Evolutionary conservation across 2,888 invertebrate genomes (phyloP), one percentile per base, ranked within the genome.

Genomic region (Drymonia ruficornis): DNA sequence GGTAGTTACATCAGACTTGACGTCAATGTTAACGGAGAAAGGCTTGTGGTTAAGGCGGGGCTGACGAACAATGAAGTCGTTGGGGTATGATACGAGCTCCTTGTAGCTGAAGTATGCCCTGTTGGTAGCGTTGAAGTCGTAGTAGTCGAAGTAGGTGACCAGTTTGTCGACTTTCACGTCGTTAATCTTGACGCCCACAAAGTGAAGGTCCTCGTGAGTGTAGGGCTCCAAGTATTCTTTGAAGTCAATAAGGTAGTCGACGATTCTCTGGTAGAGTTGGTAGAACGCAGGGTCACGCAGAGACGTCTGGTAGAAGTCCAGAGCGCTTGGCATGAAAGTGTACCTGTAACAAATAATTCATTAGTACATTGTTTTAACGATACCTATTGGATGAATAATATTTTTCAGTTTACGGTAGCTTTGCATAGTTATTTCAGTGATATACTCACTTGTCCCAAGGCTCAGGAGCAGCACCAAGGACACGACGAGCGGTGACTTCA

Each of bases 231-330:
- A 78, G 71, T 91, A 90, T 62, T 91, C 78, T 78, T 95, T 95
- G 92, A 94, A 95, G 60, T 94, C 93, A 72, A 92, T 83, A 81
- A 94, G 93, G 72, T 91, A 93, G 50, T 91, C 81, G 53, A 94
- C 65, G 71, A 95, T 90, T 68, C 93, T 94, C 82, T 94, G 94
- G 86, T 94, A 95, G 51, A 96, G 83, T 61, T 94, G 94, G 83
- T 94, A 96, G 94, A 95, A 96, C 42, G 94, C 93, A n/a, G 96
- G 96, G 80, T 96, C 96, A 63, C 96, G 94, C 70, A 95, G 77
- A 61, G 94, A 93, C 7, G 96, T 95, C 73, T 94, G 93, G 78
- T 93, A 94, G 78, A 94, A 94, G 76, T 95, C 94, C 49, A 95
- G 86, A 16, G 94, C 93, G 36, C 94, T 93, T 13, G 95, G 95